These are phyloP conservation scores for Araneus ventricosus DNA, from an alignment of 1,140 invertebrate species.

Conservation along the genomic window DNA sequence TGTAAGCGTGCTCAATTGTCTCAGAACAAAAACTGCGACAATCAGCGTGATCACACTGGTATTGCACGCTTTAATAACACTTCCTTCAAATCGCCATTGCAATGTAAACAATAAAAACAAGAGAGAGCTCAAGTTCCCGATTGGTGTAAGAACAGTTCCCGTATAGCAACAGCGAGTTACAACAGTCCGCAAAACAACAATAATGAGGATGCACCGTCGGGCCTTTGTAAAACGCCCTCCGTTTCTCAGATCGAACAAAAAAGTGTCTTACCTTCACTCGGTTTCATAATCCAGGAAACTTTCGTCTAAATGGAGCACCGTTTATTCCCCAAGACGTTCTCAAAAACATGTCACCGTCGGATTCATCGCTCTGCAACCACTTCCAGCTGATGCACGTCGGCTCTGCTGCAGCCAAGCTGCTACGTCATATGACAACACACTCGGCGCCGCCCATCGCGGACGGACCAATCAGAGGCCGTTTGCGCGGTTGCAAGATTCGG, in stretches of 20 bases:
- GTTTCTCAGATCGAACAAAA: background rate
- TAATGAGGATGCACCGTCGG: background rate
- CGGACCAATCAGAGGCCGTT: constrained; percentile 31
- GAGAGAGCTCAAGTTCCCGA: background rate
- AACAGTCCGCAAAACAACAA: background rate
- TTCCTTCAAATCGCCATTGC: no score
- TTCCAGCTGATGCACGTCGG: constrained; percentile 58
- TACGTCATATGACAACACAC: constrained; percentile 62
- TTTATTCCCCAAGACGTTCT: background rate
- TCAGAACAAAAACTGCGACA: no score
- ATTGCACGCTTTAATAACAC: no score
- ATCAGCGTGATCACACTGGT: no score
- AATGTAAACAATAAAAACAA: background rate
- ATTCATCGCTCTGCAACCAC: background rate
- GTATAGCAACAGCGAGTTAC: background rate
- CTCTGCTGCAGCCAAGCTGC: constrained; percentile 50
- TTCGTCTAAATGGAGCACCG: background rate
- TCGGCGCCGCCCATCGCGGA: background rate
- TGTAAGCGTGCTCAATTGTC: no score
- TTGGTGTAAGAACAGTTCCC: background rate
- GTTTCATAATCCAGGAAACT: constrained; percentile 53
- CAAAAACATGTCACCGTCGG: background rate
- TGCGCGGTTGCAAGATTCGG: constrained; percentile 67
- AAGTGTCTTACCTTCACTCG: constrained; percentile 29
- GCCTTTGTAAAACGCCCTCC: background rate